Evolutionary conservation across 2,797 vertebrate genomes (phyloP).

Genomic region (Erpetoichthys calabaricus): DNA sequence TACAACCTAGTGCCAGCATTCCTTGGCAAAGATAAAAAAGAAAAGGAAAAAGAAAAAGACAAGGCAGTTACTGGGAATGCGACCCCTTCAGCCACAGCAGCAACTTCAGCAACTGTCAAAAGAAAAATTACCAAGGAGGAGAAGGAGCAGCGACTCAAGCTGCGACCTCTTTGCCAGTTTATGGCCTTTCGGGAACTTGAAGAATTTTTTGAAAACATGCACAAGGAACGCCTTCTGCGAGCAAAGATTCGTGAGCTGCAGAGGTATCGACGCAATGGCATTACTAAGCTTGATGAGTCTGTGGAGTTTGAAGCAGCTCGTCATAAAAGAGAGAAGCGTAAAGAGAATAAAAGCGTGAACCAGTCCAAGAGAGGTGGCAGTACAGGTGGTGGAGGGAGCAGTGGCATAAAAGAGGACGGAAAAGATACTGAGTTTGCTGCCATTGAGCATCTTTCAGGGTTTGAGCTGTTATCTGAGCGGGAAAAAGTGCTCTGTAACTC

Average conservation of each 20-base stretch:
- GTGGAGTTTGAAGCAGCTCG: conserved; percentile 84
- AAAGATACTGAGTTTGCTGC: conserved; percentile 81
- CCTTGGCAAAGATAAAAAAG: conserved; percentile 77
- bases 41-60: conserved; percentile 65
- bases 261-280: conserved; percentile 82
- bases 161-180: conserved; percentile 85
- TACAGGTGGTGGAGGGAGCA: conserved; percentile 28
- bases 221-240: conserved; percentile 78
- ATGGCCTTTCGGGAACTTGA: conserved; percentile 90
- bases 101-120: conserved; percentile 35
- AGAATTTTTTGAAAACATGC: conserved; percentile 90
- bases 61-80: conserved; percentile 7
- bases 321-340: conserved; percentile 87
- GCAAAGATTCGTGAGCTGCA: conserved; percentile 90
- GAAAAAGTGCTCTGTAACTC: conserved; percentile 92
- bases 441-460: conserved; percentile 83
- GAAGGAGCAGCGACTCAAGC: conserved; percentile 71
- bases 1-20: conserved; percentile 84
- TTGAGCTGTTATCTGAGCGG: conserved; percentile 83
- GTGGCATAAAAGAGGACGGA: conserved; percentile 64
- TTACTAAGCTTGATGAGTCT: conserved; percentile 81
- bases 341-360: conserved; percentile 72
- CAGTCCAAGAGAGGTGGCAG: conserved; percentile 55
- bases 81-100: conserved; percentile 4
- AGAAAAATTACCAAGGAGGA: conserved; percentile 90